These are phyloP conservation scores for Drosophila watanabei DNA, from an alignment of 1,140 invertebrate species.

Conservation along the genomic window DNA sequence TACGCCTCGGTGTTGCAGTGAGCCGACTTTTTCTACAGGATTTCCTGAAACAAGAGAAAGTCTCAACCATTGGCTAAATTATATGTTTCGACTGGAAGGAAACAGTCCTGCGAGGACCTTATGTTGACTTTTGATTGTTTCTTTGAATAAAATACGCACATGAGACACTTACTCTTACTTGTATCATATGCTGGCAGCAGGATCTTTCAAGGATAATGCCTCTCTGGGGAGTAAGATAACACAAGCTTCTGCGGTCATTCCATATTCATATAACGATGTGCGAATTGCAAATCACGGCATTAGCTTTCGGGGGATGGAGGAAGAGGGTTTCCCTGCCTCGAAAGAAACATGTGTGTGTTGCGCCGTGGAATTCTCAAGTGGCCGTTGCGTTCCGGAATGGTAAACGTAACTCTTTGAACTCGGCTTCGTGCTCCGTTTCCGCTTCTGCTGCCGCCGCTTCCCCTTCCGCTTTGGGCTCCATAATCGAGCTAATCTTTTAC, in stretches of 20 bases:
- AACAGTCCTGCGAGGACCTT: not conserved
- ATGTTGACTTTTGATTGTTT: too few species aligned
- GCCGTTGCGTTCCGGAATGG: constrained; percentile 9
- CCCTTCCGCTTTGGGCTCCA: constrained; percentile 30
- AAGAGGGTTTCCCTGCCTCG: not conserved
- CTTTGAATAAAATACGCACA: constrained; percentile 15
- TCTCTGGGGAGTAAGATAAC: not conserved
- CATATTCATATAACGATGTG: constrained; percentile 78
- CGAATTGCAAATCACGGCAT: constrained; percentile 72
- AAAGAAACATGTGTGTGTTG: not conserved
- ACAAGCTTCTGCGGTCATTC: constrained; percentile 26
- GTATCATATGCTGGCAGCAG: not conserved
- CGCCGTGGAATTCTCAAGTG: constrained; percentile 59
- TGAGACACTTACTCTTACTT: not conserved
- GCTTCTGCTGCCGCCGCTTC: constrained; percentile 40
- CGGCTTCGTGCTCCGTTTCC: constrained; percentile 27
- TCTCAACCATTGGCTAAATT: not conserved
- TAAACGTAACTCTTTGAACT: constrained; percentile 71
- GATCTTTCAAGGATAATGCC: not conserved
- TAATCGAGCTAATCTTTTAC: constrained; percentile 84
- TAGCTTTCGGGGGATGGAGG: constrained; percentile 2
- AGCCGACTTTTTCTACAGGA: too few species aligned
- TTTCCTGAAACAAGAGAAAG: not conserved
- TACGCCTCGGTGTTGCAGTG: constrained; percentile 28
- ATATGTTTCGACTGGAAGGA: too few species aligned